phyloP scores from a whole-genome alignment of 2,113 vertebrate genomes.

The Sylvietta virens region DNA sequence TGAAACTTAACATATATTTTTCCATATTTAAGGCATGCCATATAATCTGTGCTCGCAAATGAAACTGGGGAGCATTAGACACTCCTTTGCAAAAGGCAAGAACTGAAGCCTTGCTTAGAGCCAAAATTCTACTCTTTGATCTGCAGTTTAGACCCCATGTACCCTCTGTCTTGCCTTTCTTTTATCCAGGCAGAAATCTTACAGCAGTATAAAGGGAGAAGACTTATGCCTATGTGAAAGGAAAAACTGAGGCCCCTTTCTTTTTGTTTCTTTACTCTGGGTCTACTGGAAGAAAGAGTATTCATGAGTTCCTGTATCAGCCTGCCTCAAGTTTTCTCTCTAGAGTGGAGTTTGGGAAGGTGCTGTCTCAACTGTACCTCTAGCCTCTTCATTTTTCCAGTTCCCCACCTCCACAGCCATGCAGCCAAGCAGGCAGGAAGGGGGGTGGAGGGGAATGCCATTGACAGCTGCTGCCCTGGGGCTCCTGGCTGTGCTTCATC shows the following conservation, averaged over 20 bases:
- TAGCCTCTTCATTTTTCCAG: not conserved
- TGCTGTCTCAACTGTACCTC: not conserved
- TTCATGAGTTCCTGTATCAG: accelerated
- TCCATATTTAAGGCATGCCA: not conserved
- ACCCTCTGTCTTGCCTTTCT: not conserved
- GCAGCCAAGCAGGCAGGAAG: not conserved
- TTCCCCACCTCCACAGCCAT: not conserved
- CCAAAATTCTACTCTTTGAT: not conserved
- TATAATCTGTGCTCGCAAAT: not conserved
- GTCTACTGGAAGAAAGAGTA: not conserved
- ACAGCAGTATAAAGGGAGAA: not conserved
- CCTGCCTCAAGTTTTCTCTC: not conserved
- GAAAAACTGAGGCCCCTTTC: not conserved
- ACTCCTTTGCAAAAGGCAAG: not conserved
- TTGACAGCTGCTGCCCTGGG: conserved; percentile 39
- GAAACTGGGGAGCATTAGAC: not conserved
- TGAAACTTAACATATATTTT: not conserved
- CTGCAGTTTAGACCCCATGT: not conserved
- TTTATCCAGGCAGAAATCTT: not conserved
- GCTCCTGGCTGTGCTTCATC: conserved; percentile 16
- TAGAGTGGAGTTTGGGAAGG: not conserved
- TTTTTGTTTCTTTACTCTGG: not conserved
- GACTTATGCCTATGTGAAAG: not conserved
- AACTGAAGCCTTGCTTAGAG: not conserved
- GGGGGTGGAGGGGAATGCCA: conserved; percentile 42